Conservation (phyloP, 2,113 vertebrate species). For the Rhodinocichla rosea region DNA sequence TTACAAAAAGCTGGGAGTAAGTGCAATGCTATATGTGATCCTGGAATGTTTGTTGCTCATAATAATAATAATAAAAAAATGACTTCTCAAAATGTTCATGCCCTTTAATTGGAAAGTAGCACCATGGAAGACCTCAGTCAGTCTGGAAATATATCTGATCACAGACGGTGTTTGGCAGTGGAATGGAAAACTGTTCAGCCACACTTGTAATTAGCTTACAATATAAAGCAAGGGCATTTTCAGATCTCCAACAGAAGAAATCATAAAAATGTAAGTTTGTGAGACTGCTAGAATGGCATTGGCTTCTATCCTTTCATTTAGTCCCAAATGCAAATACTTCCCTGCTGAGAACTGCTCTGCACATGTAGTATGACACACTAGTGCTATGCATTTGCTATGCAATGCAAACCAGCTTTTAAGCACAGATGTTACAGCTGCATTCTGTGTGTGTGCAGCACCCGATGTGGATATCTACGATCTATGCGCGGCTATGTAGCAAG, state of each 20-base stretch:
- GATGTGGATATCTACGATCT: not conserved
- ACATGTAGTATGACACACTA: not conserved
- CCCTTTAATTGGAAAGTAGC: not conserved
- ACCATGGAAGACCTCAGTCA: not conserved
- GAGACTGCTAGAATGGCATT: not conserved
- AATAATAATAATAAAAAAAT: not conserved
- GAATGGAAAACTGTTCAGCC: not conserved
- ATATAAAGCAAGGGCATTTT: not conserved
- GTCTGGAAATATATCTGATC: not conserved
- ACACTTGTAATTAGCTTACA: not conserved
- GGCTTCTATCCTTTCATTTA: not conserved
- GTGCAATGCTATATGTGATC: not conserved
- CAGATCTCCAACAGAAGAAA: not conserved
- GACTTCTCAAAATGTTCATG: not conserved
- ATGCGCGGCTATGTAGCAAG: not conserved
- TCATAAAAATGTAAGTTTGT: not conserved
- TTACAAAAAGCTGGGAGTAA: not conserved
- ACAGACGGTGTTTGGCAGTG: not conserved
- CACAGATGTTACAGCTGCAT: not conserved
- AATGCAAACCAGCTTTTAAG: not conserved
- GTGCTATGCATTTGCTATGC: not conserved
- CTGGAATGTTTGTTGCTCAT: not conserved
- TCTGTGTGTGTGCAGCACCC: not conserved
- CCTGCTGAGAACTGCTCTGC: not conserved
- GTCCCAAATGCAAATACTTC: not conserved